Evolutionary conservation across 1,140 invertebrate genomes (phyloP), one percentile per base, ranked within the genome.

Genomic region (Pachypeltis micranthus): DNA sequence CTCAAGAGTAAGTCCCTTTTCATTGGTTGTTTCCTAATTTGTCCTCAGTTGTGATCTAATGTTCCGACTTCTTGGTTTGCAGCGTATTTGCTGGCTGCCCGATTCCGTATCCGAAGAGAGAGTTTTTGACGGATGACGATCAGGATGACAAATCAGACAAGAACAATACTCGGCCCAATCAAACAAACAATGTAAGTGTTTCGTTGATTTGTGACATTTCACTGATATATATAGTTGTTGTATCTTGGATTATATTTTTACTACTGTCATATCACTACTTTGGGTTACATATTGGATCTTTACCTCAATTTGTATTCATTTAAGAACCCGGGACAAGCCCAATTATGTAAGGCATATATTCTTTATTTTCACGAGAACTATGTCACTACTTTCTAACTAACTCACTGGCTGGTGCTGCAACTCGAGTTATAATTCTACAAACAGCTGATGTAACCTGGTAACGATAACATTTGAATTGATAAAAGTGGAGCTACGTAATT

Each of bases 61-160:
- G n/a, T n/a, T n/a, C n/a, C n/a, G n/a, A n/a, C n/a, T 57, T 62
- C 44, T 64, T 67, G 69, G 66, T 69, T 71, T 71, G 72, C 75
- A 92, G 92, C 79, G 93, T 97, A 19, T 97, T 98, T 77, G 87
- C 91, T 66, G 93, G 92, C 14, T 93, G 88, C 73, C 84, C 90
- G 3, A 99, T 99, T 74, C 96, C 96, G 1, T 99, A 99, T 78
- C 96, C 96, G 1, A 98, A 98, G 76, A 78, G 96, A 70, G 96
- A 99, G 75, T 99, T 98, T 76, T 81, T 98, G 57, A 96, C 92
- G 19, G 95, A 98, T 71, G 96, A 98, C 68, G 93, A 98, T 72
- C 93, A 95, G 70, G 95, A 98, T 66, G 91, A 95, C 71, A 93
- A 95, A 76, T 85, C 87, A 63, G 90, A 93, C 71, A 76, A 72